Evolutionary conservation across 2,113 vertebrate genomes (phyloP).

Genomic region (Rallus limicola): DNA sequence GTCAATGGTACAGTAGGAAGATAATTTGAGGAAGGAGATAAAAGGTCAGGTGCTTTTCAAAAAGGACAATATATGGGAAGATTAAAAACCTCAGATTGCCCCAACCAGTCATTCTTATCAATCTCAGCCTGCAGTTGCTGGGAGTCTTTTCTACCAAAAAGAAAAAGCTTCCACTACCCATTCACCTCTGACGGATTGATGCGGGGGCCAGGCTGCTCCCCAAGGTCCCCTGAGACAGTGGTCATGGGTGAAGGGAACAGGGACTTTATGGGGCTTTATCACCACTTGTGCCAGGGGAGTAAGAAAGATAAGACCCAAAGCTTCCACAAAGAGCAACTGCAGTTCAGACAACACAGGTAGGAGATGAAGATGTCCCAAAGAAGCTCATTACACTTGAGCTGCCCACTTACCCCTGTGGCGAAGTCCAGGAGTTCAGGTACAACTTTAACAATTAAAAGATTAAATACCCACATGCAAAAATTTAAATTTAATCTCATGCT

Average conservation of each 20-base stretch:
- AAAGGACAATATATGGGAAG: background rate
- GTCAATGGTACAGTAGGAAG: background rate
- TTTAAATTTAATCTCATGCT: background rate
- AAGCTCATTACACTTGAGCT: background rate
- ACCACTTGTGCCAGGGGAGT: rapidly evolving
- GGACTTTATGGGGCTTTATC: background rate
- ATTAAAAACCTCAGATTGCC: background rate
- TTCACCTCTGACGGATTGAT: rapidly evolving
- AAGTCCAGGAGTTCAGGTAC: background rate
- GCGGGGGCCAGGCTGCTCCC: background rate
- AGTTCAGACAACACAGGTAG: background rate
- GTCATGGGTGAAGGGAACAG: background rate
- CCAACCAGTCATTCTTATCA: background rate
- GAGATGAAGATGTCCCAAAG: background rate
- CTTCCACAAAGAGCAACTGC: background rate
- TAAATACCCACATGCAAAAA: background rate
- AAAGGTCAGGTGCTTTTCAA: background rate
- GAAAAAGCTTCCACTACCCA: rapidly evolving
- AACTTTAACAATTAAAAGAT: background rate
- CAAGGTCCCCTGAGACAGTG: background rate
- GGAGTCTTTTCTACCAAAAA: background rate
- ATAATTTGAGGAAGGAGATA: background rate
- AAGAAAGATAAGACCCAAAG: background rate
- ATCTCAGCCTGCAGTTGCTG: background rate
- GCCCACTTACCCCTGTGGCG: background rate